Percentiles rank a stretch among this genome's conserved stretches.
phyloP scores from a whole-genome alignment of 2,888 invertebrate species.

The Sipunculus nudus region DNA sequence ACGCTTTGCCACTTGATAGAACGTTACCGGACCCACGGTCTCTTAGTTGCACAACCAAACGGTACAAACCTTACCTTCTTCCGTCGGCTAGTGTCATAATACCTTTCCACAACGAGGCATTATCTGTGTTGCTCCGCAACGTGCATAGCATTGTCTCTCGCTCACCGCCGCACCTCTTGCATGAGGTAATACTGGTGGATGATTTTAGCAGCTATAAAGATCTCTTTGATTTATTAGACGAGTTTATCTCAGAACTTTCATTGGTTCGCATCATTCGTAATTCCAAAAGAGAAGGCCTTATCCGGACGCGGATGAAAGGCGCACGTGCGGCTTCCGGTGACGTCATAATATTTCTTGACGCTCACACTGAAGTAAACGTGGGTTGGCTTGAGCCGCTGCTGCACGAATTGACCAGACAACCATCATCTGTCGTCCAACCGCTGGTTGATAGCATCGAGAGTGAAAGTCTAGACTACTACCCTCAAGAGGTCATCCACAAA shows the following conservation, averaged over 20 bases:
- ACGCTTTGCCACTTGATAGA: constrained; percentile 17
- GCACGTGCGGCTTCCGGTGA: constrained; percentile 17
- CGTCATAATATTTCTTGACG: constrained; percentile 40
- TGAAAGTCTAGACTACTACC: constrained; percentile 10
- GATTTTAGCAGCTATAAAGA: constrained; percentile 35
- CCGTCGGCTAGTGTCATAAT: constrained; percentile 37
- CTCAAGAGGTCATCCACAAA: constrained; percentile 14
- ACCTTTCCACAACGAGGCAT: constrained; percentile 39
- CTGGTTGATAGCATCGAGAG: constrained; percentile 36
- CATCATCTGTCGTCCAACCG: constrained; percentile 32
- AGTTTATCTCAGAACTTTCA: constrained; percentile 27
- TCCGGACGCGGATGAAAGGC: constrained; percentile 34
- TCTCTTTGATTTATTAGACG: no score
- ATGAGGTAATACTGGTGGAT: constrained; percentile 37
- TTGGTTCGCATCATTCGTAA: constrained; percentile 37
- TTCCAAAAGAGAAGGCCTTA: constrained; percentile 28
- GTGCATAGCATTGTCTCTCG: constrained; percentile 38
- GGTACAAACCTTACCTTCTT: constrained; percentile 23
- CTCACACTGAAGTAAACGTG: constrained; percentile 38
- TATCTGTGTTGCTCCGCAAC: constrained; percentile 35
- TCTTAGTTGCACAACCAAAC: not conserved
- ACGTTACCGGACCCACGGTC: constrained; percentile 2
- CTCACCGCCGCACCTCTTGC: constrained; percentile 31
- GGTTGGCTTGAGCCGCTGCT: constrained; percentile 39
- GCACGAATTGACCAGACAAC: constrained; percentile 24